Evolutionary conservation across 2,888 invertebrate genomes (phyloP).

Genomic region (Hetaerina titia): DNA sequence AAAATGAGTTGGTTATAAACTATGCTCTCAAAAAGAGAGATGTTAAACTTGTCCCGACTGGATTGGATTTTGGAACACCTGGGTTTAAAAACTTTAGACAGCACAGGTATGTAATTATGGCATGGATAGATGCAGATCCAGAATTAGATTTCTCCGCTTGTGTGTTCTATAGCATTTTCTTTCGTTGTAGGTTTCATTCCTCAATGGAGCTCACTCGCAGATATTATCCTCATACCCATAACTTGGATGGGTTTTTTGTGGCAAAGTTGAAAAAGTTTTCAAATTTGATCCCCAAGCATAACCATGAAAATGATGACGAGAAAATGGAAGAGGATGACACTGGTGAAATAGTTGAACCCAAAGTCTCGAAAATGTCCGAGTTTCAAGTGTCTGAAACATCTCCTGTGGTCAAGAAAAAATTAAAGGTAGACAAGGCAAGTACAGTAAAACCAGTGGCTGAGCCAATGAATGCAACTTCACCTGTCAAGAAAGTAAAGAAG

Average conservation of each 20-base stretch:
- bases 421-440: not conserved
- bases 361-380: not conserved
- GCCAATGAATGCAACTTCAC: not conserved
- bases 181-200: constrained; percentile 87
- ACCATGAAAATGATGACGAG: constrained; percentile 58
- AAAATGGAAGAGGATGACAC: constrained; percentile 46
- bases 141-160: constrained; percentile 11
- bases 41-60: constrained; percentile 95
- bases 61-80: constrained; percentile 96
- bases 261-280: constrained; percentile 98
- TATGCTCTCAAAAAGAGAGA: constrained; percentile 95
- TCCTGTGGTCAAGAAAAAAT: not conserved
- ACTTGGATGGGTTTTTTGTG: constrained; percentile 99
- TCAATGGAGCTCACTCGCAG: constrained; percentile 91
- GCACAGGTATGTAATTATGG: constrained; percentile 73
- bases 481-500: constrained; percentile 4
- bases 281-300: constrained; percentile 82
- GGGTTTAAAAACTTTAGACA: constrained; percentile 95
- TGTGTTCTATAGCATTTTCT: constrained; percentile 40
- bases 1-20: constrained; percentile 98
- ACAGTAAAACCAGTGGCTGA: not conserved
- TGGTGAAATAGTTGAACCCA: not conserved
- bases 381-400: not conserved
- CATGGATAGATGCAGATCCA: not conserved
- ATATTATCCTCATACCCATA: constrained; percentile 98